phyloP scores from a whole-genome alignment of 2,797 vertebrate species.

The Melanotaenia pygmaea region DNA sequence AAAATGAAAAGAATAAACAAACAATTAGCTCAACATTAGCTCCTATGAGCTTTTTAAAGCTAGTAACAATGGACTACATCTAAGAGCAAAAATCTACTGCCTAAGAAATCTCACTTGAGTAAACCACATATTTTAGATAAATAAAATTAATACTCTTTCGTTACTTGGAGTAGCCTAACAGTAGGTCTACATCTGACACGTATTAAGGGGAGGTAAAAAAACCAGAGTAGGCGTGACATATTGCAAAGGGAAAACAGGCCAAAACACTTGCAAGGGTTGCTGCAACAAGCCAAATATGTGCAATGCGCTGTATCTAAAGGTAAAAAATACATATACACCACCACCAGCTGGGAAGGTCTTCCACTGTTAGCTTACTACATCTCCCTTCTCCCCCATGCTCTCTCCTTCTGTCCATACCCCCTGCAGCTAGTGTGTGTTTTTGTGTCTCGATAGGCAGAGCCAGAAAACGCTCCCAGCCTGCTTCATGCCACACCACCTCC shows the following conservation, averaged over 20 bases:
- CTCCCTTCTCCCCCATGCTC: conserved; percentile 22
- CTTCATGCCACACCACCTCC: conserved; percentile 42
- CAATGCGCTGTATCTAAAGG: conserved; percentile 12
- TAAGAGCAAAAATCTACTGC: neutral
- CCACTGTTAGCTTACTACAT: conserved; percentile 15
- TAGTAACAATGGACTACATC: neutral
- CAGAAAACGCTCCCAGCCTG: conserved; percentile 18
- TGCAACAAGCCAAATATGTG: conserved; percentile 17
- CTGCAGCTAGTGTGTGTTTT: conserved; percentile 43
- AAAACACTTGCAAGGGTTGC: neutral
- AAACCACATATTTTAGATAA: neutral
- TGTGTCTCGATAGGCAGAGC: conserved; percentile 10
- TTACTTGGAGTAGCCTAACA: conserved; percentile 1
- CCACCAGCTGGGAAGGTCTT: conserved; percentile 37
- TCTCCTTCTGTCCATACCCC: conserved; percentile 6
- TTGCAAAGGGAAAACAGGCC: conserved; percentile 21
- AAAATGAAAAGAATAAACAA: neutral
- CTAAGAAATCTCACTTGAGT: neutral
- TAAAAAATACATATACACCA: conserved; percentile 5
- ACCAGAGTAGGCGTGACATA: conserved; percentile 26
- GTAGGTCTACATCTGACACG: conserved; percentile 34
- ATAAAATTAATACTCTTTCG: conserved; percentile 16
- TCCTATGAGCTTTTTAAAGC: neutral
- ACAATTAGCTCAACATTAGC: neutral
- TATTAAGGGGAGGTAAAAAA: conserved; percentile 43